phyloP scores from a whole-genome alignment of 1,140 invertebrate genomes.

The Aphidius ervi region DNA sequence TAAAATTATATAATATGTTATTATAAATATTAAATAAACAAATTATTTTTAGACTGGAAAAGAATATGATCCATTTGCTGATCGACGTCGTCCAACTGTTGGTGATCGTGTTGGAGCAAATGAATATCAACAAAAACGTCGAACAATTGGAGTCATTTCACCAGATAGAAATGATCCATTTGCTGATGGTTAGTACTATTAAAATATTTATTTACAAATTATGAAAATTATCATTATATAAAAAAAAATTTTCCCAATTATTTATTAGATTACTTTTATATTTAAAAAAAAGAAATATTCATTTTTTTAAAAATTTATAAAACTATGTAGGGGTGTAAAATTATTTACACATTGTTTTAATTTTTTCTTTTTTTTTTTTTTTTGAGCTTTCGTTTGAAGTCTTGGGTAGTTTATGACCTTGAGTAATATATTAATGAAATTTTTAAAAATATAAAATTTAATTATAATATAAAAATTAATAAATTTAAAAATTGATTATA shows the following conservation, averaged over 20 bases:
- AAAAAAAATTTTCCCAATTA: not conserved
- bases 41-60: constrained; percentile 66
- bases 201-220: not conserved
- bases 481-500: too few relatives aligned
- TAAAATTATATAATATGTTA: not conserved
- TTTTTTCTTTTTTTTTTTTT: not conserved
- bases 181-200: constrained; percentile 80
- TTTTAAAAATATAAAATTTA: too few relatives aligned
- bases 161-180: constrained; percentile 96
- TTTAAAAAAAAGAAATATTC: not conserved
- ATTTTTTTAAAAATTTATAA: not conserved
- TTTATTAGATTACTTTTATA: not conserved
- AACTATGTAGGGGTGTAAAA: not conserved
- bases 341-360: too few relatives aligned
- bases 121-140: constrained; percentile 87
- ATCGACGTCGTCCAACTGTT: constrained; percentile 84
- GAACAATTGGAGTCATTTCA: constrained; percentile 83
- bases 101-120: constrained; percentile 82
- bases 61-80: constrained; percentile 95
- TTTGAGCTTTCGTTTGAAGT: not conserved
- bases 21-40: constrained; percentile 6
- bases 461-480: too few relatives aligned
- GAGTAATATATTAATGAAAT: too few relatives aligned
- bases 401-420: too few relatives aligned
- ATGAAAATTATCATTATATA: too few relatives aligned